A percentile compares a stretch with the other conserved stretches of the same genome.
These are phyloP conservation scores for Zoanthus gigantus DNA, from an alignment of 92 coral and sea anemone species.

Conservation along the genomic window DNA sequence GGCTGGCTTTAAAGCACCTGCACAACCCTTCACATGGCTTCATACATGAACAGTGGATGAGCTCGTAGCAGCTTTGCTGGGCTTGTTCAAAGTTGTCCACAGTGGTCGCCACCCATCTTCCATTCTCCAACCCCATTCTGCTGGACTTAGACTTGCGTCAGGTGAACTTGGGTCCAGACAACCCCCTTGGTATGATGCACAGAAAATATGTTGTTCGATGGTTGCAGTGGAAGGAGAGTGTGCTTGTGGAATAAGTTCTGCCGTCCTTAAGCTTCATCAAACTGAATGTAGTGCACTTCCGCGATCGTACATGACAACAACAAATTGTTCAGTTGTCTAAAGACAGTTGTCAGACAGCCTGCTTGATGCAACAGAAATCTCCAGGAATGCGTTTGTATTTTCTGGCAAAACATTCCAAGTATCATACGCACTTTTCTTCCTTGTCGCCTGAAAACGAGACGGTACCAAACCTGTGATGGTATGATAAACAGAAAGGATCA, in stretches of 20 bases:
- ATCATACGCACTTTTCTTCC: slow-evolving; percentile 45
- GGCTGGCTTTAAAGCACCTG: slow-evolving; percentile 48
- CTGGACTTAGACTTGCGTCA: slow-evolving; percentile 59
- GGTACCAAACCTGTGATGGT: slow-evolving; percentile 27
- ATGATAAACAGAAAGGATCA: slow-evolving; percentile 12
- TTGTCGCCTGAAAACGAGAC: neutral
- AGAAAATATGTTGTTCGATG: slow-evolving; percentile 50
- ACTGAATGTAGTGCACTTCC: slow-evolving; percentile 48
- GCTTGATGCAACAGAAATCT: slow-evolving; percentile 51
- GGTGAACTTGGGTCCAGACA: slow-evolving; percentile 58
- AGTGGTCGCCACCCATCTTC: slow-evolving; percentile 59
- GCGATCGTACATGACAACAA: slow-evolving; percentile 62
- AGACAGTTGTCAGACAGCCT: slow-evolving; percentile 40
- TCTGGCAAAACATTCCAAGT: slow-evolving; percentile 56
- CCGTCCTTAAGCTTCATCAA: slow-evolving; percentile 56
- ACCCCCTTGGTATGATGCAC: slow-evolving; percentile 67
- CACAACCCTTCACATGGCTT: slow-evolving; percentile 68
- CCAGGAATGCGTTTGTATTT: slow-evolving; percentile 45
- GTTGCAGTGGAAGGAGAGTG: slow-evolving; percentile 63
- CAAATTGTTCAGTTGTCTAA: slow-evolving; percentile 41
- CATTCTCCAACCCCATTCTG: slow-evolving; percentile 65
- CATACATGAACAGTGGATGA: slow-evolving; percentile 64
- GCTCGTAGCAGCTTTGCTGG: slow-evolving; percentile 65
- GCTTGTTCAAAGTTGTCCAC: slow-evolving; percentile 73
- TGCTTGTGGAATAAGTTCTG: slow-evolving; percentile 61